Evolutionary conservation across 2,797 vertebrate species (phyloP).

Genomic region (Lagorchestes hirsutus): DNA sequence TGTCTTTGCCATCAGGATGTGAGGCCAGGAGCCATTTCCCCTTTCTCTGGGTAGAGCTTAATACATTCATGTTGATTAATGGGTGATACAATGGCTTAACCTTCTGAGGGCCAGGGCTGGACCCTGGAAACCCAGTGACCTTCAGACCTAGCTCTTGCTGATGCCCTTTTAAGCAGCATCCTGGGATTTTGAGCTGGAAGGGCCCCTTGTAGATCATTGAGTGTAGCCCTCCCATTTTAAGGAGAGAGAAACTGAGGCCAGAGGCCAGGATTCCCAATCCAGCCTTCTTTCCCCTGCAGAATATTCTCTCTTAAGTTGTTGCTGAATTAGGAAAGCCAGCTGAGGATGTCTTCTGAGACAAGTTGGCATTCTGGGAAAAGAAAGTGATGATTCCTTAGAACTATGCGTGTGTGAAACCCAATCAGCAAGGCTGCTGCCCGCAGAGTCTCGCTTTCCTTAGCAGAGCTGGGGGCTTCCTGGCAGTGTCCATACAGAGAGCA

Average conservation of each 20-base stretch:
- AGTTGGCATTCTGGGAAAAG: neutral
- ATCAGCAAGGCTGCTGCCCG: neutral
- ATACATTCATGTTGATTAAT: neutral
- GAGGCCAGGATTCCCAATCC: neutral
- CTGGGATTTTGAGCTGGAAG: neutral
- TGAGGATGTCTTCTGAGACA: neutral
- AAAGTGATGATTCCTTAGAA: neutral
- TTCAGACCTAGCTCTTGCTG: neutral
- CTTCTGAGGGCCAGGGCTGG: neutral
- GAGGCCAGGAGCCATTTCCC: neutral
- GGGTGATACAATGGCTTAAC: neutral
- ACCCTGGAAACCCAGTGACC: neutral
- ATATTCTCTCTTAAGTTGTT: neutral
- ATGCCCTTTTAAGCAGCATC: neutral
- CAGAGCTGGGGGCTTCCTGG: neutral
- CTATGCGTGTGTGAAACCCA: no score
- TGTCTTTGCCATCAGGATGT: neutral
- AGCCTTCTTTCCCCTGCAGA: neutral
- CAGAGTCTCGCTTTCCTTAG: neutral
- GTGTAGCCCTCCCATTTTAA: neutral
- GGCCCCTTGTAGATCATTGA: neutral
- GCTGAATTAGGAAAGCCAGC: neutral
- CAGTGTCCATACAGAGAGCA: neutral
- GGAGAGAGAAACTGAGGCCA: neutral
- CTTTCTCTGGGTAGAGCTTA: neutral